Base-by-base conservation (phyloP, 2,888 invertebrate genomes). In the Schrankia costaestrigalis region DNA sequence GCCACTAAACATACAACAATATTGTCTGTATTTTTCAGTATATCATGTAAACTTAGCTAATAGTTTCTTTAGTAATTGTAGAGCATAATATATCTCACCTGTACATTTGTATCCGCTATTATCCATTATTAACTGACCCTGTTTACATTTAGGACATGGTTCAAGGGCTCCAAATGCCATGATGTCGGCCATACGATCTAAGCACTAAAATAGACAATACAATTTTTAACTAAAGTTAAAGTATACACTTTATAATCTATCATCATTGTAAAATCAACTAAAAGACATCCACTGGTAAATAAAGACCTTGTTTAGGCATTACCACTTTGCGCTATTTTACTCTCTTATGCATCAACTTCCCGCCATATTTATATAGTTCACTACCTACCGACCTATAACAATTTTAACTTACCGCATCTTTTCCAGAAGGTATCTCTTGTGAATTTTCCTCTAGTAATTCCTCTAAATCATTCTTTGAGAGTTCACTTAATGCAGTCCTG, bases 151-250 rank as follows among this genome's bases (percentile, higher is more conserved):
- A 0, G 90, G 73, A 61, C 99, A 99, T 0, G 90, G 91, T 40
- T 90, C 76, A 2, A 97, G 84, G 1, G 92, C 91, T 15, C 99
- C 99, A 83, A 99, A 99, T 0, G 93, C 90, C 91, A 99, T 93
- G 17, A 92, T 89, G 77, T 99, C 99, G 6, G 95, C 90, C 3
- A 97, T 72, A 30, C 89, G 89, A 72, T 97, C 95, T 35, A 95
- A 70, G 35, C 93, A 90, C 94, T 96, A 64, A 14, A 83, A 82
- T 25, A 44, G 40, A 9, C 10, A 3, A 5, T 9, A 21, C n/a
- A 8, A 3, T 18, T 2, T 18, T 18, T 3, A 2, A 8, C 7
- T 17, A 17, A 5, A 17, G 3, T 5, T 17, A 3, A 5, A 17
- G n/a, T n/a, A n/a, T n/a, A n/a, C n/a, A n/a, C n/a, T n/a, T n/a